Evolutionary conservation across 2,113 vertebrate species (phyloP), one percentile per base, ranked within the genome.

Genomic region (Nothobranchius kuhntae): DNA sequence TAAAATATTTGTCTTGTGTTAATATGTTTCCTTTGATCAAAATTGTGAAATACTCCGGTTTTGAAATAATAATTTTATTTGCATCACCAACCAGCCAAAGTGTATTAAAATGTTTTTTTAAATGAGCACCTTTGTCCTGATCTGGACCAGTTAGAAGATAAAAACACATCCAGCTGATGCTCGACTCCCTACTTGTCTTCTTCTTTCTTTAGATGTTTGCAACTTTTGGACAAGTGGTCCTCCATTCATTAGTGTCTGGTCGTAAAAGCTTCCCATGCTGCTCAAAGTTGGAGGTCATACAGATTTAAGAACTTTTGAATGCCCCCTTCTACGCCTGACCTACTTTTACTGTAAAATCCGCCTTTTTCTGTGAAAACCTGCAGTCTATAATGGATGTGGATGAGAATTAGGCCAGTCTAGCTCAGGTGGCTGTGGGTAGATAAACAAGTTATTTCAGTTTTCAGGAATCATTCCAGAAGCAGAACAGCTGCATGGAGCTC

Each of bases 331-430:
- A 45, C 63, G 45, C 47, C 71, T 82, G 81, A 80, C 84, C 81
- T 65, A 89, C 45, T 87, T 89, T 84, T 58, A 69, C 60, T 75
- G 1, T 4, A 71, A 68, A 77, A 60, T 65, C 64, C 61, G 30
- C 63, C 46, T 46, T 68, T 81, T 42, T 61, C 24, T 57, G 64
- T 17, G 67, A 75, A 70, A 81, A 77, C 36, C n/a, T 52, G 55
- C 52, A 62, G 53, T 65, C 51, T 61, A 68, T 78, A 55, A 66
- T 73, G 63, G 67, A 51, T 60, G 66, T 63, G 44, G 69, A 61
- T 84, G 42, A 69, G 40, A 84, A 83, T 55, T 73, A 55, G 73
- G 62, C 21, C 64, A 80, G 53, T 50, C 21, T 44, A 75, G 35
- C 46, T 65, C 52, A 45, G 71, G 58, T 77, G 61, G 24, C 14